phyloP scores from a whole-genome alignment of 64 coral and sea anemone genomes.

The Trachythela sp. region DNA sequence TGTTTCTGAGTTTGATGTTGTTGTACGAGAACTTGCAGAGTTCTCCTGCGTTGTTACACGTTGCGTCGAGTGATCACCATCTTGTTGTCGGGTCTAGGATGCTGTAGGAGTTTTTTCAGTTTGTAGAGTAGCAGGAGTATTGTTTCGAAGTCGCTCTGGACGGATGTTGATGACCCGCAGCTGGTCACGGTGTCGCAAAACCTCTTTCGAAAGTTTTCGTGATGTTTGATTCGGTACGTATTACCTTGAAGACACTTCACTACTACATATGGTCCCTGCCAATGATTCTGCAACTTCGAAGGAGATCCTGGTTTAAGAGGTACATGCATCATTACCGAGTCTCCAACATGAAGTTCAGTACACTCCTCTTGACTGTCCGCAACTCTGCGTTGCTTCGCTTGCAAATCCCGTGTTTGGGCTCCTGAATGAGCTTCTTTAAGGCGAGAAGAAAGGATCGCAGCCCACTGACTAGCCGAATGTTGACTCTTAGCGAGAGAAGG shows the following conservation, averaged over 20 bases:
- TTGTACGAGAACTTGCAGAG: background rate
- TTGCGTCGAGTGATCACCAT: background rate
- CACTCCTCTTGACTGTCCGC: conserved; percentile 13
- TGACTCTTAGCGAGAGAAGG: conserved; percentile 14
- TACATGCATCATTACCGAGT: conserved; percentile 25
- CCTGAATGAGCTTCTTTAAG: conserved; percentile 22
- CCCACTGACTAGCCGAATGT: background rate
- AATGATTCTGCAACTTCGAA: too few relatives aligned
- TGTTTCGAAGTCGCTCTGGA: background rate
- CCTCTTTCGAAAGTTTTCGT: conserved; percentile 35
- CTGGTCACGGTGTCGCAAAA: conserved; percentile 39
- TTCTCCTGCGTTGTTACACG: background rate
- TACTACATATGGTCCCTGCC: too few relatives aligned
- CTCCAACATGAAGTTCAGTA: conserved; percentile 28
- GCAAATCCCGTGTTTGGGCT: background rate
- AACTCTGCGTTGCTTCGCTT: conserved; percentile 18
- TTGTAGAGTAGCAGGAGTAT: background rate
- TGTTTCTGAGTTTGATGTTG: background rate
- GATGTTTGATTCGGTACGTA: conserved; percentile 24
- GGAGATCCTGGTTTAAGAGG: too few relatives aligned
- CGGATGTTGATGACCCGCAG: background rate
- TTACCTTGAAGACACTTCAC: too few relatives aligned
- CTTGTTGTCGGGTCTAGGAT: background rate
- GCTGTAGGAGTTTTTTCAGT: background rate
- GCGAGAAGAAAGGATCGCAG: background rate